phyloP scores from a whole-genome alignment of 2,113 vertebrate species.

The Larimichthys polyactis region DNA sequence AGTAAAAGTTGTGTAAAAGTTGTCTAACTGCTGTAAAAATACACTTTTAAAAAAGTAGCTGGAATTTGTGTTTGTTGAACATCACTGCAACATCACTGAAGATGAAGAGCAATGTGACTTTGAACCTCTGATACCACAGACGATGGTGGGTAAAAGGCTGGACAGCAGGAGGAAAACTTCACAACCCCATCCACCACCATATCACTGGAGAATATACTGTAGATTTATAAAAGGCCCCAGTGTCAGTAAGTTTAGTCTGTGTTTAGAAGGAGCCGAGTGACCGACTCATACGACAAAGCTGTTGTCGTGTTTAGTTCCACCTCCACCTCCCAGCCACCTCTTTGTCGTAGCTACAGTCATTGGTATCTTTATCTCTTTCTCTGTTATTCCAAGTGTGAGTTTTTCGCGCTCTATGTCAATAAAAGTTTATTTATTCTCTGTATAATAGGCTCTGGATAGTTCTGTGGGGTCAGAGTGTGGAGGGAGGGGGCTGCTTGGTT shows the following conservation, averaged over 20 bases:
- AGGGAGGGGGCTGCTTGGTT: neutral
- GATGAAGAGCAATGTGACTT: conserved; percentile 23
- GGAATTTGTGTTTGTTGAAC: conserved; percentile 10
- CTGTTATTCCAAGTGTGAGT: conserved; percentile 50
- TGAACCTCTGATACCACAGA: conserved; percentile 12
- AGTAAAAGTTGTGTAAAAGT: conserved; percentile 4
- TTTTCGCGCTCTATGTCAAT: conserved; percentile 58
- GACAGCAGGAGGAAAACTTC: neutral
- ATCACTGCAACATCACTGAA: conserved; percentile 16
- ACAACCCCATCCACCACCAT: neutral
- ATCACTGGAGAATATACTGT: conserved; percentile 44
- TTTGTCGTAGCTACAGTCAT: conserved; percentile 35
- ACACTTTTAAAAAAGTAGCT: neutral
- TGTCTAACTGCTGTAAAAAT: conserved; percentile 33
- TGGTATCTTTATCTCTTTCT: conserved; percentile 36
- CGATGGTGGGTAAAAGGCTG: neutral
- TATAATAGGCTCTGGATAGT: conserved; percentile 34
- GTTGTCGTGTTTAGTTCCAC: conserved; percentile 35
- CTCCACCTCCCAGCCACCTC: conserved; percentile 23
- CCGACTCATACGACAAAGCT: conserved; percentile 15
- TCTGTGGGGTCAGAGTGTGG: neutral
- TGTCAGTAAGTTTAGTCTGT: conserved; percentile 34
- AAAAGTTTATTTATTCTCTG: conserved; percentile 72
- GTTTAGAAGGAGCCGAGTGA: conserved; percentile 19
- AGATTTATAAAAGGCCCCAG: conserved; percentile 16